phyloP scores from a whole-genome alignment of 2,797 vertebrate genomes.

The Spatula clypeata region DNA sequence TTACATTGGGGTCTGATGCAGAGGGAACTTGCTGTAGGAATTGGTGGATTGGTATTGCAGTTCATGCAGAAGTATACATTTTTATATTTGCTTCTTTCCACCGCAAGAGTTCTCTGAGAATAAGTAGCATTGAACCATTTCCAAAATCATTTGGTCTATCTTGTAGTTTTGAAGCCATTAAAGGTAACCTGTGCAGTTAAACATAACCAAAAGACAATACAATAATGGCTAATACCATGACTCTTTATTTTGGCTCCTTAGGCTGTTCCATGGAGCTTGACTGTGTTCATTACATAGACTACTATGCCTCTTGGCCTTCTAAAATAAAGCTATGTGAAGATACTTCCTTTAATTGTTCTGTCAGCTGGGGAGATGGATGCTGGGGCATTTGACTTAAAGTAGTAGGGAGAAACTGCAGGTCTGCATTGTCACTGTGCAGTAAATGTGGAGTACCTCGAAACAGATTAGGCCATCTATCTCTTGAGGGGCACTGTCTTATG shows the following conservation, averaged over 20 bases:
- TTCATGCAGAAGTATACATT: not conserved
- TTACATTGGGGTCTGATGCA: not conserved
- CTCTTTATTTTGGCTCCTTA: not conserved
- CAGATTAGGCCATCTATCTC: not conserved
- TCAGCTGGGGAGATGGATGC: not conserved
- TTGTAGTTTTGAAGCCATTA: not conserved
- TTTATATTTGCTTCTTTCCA: not conserved
- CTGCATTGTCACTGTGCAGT: not conserved
- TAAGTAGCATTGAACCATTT: not conserved
- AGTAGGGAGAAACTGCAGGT: not conserved
- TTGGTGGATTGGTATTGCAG: not conserved
- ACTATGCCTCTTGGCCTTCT: not conserved
- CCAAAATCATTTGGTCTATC: not conserved
- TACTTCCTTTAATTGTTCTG: not conserved
- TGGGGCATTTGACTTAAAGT: not conserved
- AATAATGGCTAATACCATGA: not conserved
- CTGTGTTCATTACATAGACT: not conserved
- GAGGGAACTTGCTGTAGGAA: not conserved
- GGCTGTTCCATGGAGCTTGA: not conserved
- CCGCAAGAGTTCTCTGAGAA: not conserved
- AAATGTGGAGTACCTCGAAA: not conserved
- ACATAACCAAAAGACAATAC: not conserved
- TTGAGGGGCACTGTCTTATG: not conserved
- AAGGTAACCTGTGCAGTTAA: not conserved
- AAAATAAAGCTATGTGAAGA: not conserved